Evolutionary conservation across 2,113 vertebrate genomes (phyloP).

Genomic region (Onychostoma macrolepis): DNA sequence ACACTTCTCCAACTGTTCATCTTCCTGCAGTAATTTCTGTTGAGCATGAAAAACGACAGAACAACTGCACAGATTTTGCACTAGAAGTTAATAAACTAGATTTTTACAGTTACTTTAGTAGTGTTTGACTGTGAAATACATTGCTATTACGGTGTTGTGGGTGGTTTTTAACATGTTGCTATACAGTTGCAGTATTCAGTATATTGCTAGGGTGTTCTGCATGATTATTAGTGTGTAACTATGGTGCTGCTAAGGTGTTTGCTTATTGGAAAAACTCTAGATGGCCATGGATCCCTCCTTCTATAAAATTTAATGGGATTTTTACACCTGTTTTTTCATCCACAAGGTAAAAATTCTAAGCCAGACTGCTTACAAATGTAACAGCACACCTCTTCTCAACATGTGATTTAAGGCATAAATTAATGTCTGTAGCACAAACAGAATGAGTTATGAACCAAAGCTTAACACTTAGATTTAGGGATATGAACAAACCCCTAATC

Average conservation of each 20-base stretch:
- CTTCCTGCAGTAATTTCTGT: background rate
- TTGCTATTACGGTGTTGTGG: background rate
- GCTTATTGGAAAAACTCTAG: no score
- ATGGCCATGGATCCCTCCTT: no score
- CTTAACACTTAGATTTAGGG: background rate
- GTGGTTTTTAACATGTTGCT: background rate
- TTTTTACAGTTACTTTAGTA: background rate
- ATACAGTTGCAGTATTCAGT: no score
- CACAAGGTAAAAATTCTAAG: no score
- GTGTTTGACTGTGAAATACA: background rate
- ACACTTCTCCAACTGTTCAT: conserved; percentile 2
- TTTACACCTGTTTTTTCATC: background rate
- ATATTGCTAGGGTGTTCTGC: background rate
- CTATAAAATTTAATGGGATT: no score
- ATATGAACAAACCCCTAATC: background rate
- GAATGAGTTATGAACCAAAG: background rate
- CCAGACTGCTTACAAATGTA: no score
- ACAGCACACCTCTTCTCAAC: background rate
- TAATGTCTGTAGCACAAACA: background rate
- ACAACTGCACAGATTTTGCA: background rate
- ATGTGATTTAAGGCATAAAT: background rate
- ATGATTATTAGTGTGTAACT: background rate
- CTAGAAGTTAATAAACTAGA: background rate
- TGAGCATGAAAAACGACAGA: background rate
- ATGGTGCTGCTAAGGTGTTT: background rate